Base-by-base conservation (phyloP, 1,140 invertebrate genomes). In the Drosophila sp. region DNA sequence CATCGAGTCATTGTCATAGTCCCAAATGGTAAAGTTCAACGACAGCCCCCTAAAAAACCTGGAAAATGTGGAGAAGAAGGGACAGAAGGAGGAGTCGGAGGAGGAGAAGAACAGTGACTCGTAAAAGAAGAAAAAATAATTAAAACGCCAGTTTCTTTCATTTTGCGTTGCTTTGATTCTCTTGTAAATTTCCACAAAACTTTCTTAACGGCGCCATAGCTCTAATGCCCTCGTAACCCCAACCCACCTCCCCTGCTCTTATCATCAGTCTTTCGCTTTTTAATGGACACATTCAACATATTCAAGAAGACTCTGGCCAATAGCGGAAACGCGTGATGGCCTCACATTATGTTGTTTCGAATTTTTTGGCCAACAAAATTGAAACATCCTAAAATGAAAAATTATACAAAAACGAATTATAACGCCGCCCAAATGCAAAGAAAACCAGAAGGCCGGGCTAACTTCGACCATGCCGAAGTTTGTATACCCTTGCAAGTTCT, bases 301-400 rank as follows among this genome's bases (percentile, higher is more conserved):
- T 61, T 44, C 27, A 68, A 50, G 25, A 50, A 50, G 25, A 50
- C 44, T 54, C 44, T 54, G 54, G 56, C 71, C 56, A 40, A 11
- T 33, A 17, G 27, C 74, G 83, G 83, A 87, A 87, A 50, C 83
- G 83, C 83, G 83, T 87, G 83, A 72, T 75, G 66, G 58, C 57
- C 70, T 32, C 76, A 70, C 84, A 87, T 87, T 78, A 77, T 70
- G 60, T 60, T 35, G 6, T 60, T 61, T 82, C 77, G 64, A 76
- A 56, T 72, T 70, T 38, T 72, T 38, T 47, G 69, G 57, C 23
- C 8, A 50, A 27, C 23, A 50, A 87, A 87, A 87, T 85, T 81
- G 66, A 82, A 82, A 87, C 68, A 82, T 72, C 77, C 74, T 40
- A 67, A 65, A 65, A 76, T 70, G 74, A 63, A 58, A 30, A 67